Percentiles rank a stretch among this genome's conserved stretches.
Conservation (phyloP, 2,888 invertebrate genomes). For the Phalangium opilio region DNA sequence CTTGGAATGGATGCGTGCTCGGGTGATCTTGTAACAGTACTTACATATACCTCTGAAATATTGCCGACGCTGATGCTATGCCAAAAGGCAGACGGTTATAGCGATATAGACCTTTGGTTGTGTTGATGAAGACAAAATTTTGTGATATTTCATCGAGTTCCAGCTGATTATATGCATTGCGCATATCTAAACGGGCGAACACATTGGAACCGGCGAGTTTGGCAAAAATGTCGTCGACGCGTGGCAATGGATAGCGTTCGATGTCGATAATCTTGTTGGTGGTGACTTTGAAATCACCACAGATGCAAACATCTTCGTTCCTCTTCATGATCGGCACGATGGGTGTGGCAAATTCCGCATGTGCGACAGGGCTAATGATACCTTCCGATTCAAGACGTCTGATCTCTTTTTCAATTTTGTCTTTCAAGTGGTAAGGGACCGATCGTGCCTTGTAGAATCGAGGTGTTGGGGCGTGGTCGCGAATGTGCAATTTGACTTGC, state of each 20-base stretch:
- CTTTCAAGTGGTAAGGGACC: too few relatives aligned
- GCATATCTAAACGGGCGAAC: background rate
- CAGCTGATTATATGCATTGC: background rate
- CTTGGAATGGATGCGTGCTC: too few relatives aligned
- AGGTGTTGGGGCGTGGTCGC: too few relatives aligned
- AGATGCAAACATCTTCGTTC: background rate
- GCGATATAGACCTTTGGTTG: background rate
- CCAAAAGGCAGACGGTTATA: background rate
- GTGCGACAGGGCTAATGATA: too few relatives aligned
- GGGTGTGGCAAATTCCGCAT: too few relatives aligned
- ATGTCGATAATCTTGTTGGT: background rate
- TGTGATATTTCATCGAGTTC: background rate
- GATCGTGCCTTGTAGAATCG: too few relatives aligned
- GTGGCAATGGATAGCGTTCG: background rate
- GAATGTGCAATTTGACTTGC: too few relatives aligned
- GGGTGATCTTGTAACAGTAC: background rate
- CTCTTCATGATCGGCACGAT: constrained; percentile 1
- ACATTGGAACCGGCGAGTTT: background rate
- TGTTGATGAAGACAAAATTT: constrained; percentile 2
- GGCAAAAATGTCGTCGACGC: background rate
- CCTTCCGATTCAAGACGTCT: too few relatives aligned
- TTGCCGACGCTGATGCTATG: background rate
- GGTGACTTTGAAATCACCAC: background rate
- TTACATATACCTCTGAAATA: constrained; percentile 4
- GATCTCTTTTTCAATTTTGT: too few relatives aligned